Evolutionary conservation across 2,113 vertebrate genomes (phyloP), one percentile per base, ranked within the genome.

Genomic region (Setophaga kirtlandii): DNA sequence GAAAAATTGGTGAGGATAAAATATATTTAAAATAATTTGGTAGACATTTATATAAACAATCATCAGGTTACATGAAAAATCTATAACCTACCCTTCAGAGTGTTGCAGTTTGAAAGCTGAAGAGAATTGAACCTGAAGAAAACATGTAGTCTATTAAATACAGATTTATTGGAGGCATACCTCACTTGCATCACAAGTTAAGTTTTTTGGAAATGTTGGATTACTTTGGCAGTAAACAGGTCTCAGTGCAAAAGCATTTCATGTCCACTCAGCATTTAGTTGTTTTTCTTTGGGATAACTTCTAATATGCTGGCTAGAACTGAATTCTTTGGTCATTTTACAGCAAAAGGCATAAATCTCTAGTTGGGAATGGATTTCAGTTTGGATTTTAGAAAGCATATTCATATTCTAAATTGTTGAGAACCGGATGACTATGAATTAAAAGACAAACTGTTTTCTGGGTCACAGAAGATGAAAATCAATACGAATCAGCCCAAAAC

Each of bases 151-250:
- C 27, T 67, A 55, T 83, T 67, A 88, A 90, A 87, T n/a, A 22
- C 6, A 71, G 33, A 55, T 88, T 83, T 81, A 64, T 49, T 73
- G 60, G n/a, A 55, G 46, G 4, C 71, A 85, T 73, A 49, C 35
- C 31, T 91, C n/a, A 80, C 55, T 62, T 31, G 33, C 46, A 71
- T 62, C 52, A 64, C 12, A 67, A 73, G 9, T 19, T 69, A 39
- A 55, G 21, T 33, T 60, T 83, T 94, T 76, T 86, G 42, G 33
- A 93, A 82, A 91, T 88, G 37, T 24, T 91, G 41, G 59, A 85
- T 93, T 96, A 94, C 15, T 95, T 87, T 92, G 83, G 49, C 76
- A 89, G 71, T 64, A 76, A 88, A 63, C 23, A 74, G 11, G 35
- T 68, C 70, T 87, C 81, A 80, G 12, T 46, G 50, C 9, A 86